A percentile compares a stretch with the other conserved stretches of the same genome.
Conservation (phyloP, 2,888 invertebrate genomes). For the Andrena camellia region DNA sequence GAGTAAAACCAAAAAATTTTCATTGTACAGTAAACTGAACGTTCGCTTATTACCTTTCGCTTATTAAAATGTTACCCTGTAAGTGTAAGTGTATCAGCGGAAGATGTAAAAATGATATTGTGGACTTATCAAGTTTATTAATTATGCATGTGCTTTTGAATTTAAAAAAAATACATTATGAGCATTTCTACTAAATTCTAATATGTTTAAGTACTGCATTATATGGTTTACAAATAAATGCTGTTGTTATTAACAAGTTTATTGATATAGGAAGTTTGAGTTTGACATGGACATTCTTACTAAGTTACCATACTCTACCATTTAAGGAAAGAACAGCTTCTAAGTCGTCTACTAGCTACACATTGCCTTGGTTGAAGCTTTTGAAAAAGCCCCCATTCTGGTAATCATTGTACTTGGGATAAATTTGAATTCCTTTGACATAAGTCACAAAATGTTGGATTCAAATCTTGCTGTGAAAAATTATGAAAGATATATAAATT, state of each 20-base stretch:
- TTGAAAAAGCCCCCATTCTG: constrained; percentile 88
- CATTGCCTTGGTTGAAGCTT: constrained; percentile 88
- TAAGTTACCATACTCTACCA: constrained; percentile 87
- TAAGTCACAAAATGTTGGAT: constrained; percentile 25
- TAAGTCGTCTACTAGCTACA: constrained; percentile 73
- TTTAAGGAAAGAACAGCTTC: constrained; percentile 71
- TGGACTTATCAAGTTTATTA: too few species aligned
- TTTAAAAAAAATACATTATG: background rate
- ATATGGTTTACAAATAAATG: constrained; percentile 13
- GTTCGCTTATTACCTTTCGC: too few species aligned
- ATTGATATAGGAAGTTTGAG: constrained; percentile 86
- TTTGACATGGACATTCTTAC: constrained; percentile 86
- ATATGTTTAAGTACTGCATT: constrained; percentile 13
- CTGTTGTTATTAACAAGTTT: constrained; percentile 49
- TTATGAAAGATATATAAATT: background rate
- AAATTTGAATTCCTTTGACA: constrained; percentile 27
- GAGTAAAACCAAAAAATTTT: too few species aligned
- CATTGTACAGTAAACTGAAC: too few species aligned
- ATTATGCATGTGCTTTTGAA: too few species aligned
- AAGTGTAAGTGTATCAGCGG: too few species aligned
- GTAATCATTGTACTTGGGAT: constrained; percentile 81
- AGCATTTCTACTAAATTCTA: constrained; percentile 1
- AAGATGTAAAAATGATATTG: too few species aligned
- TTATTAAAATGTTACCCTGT: too few species aligned
- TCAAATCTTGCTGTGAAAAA: constrained; percentile 18